phyloP scores from a whole-genome alignment of 2,888 invertebrate species.

The Iselma pallidipennis region DNA sequence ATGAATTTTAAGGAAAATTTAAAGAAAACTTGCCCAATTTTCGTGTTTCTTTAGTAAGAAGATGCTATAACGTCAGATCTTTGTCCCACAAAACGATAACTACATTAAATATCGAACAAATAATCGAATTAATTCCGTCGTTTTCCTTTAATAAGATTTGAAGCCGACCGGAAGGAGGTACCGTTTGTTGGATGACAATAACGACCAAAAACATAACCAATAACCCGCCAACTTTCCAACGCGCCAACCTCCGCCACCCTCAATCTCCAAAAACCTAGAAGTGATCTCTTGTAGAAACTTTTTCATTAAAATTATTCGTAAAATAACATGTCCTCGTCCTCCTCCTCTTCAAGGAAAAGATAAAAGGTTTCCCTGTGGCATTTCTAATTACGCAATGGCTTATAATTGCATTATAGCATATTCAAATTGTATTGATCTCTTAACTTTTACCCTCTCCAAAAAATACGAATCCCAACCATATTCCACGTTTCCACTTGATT shows the following conservation, averaged over 20 bases:
- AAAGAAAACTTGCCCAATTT: slow-evolving; percentile 6
- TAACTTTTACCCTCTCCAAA: slow-evolving; percentile 44
- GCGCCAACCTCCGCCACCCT: not conserved
- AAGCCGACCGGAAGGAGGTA: not conserved
- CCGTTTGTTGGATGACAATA: not conserved
- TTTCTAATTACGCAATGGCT: slow-evolving; percentile 53
- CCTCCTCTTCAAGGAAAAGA: too few relatives aligned
- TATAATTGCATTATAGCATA: slow-evolving; percentile 52
- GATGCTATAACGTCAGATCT: not conserved
- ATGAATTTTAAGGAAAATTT: too few relatives aligned
- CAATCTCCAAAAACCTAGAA: not conserved
- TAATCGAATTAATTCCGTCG: slow-evolving; percentile 42
- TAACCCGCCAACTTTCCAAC: too few relatives aligned
- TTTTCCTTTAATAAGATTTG: slow-evolving; percentile 41
- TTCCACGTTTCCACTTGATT: not conserved
- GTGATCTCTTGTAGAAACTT: slow-evolving; percentile 37
- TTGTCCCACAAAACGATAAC: slow-evolving; percentile 7
- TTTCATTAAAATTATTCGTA: slow-evolving; percentile 48
- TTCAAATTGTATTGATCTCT: slow-evolving; percentile 52
- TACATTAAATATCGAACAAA: slow-evolving; percentile 34
- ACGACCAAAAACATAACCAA: too few relatives aligned
- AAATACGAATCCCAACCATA: slow-evolving; percentile 48
- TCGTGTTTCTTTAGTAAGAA: too few relatives aligned
- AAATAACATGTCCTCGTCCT: slow-evolving; percentile 51
- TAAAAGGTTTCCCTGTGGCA: slow-evolving; percentile 48